Percentiles rank a stretch among this genome's conserved stretches.
These are phyloP conservation scores for Schizopygopsis pylzovi DNA, from an alignment of 2,797 vertebrate species.

Conservation along the genomic window DNA sequence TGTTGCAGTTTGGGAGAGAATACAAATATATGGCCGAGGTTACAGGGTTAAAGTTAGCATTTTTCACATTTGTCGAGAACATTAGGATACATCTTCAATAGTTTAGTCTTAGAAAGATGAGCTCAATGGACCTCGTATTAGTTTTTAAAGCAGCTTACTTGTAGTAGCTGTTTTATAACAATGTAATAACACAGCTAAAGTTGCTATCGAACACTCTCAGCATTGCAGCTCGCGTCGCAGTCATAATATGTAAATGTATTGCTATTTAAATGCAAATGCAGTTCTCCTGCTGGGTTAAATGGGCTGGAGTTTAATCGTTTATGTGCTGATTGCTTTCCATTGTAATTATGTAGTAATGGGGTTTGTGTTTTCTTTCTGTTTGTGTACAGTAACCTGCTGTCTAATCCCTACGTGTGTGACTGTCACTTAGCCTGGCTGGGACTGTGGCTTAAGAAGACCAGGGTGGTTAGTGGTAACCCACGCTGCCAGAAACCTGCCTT, in stretches of 20 bases:
- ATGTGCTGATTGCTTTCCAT: constrained; percentile 30
- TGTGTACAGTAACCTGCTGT: constrained; percentile 89
- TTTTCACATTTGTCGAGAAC: not conserved
- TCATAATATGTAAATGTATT: constrained; percentile 10
- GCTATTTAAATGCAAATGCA: constrained; percentile 35
- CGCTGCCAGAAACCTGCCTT: constrained; percentile 96
- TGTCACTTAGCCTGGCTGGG: constrained; percentile 97
- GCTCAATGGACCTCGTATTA: not conserved
- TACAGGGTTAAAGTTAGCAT: not conserved
- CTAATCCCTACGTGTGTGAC: constrained; percentile 97
- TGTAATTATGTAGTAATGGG: constrained; percentile 17
- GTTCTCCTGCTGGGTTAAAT: constrained; percentile 23
- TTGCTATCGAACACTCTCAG: not conserved
- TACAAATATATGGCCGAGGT: not conserved
- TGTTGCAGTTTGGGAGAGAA: not conserved
- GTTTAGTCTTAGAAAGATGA: not conserved
- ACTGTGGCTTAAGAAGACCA: constrained; percentile 93
- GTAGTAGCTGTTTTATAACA: not conserved
- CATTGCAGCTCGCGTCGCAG: not conserved
- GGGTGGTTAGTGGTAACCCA: constrained; percentile 96
- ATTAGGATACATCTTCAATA: not conserved
- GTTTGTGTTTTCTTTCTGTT: constrained; percentile 20
- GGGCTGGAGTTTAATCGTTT: constrained; percentile 18
- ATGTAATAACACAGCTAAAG: not conserved
- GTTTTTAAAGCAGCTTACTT: not conserved